Base-by-base conservation (phyloP, 1,140 invertebrate species). In the Sminthurinus signatus region DNA sequence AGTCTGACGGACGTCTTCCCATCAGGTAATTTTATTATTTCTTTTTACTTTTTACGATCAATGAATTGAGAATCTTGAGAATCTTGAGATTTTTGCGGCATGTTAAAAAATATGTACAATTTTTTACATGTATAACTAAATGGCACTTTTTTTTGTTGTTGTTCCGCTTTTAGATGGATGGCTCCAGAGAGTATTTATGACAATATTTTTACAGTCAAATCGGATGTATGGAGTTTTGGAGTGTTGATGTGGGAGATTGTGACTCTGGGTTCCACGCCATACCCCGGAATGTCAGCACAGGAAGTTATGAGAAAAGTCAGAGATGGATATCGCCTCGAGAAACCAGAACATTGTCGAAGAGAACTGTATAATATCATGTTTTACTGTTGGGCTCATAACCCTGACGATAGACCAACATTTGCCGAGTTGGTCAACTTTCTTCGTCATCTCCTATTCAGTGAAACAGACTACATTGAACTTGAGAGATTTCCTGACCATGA, bases 361-460 rank as follows among this genome's bases (percentile, higher is more conserved):
- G 90, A 94, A 73, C 80, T 94, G 1, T 94, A 93, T 76, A 93
- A 93, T 71, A 91, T 93, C 44, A 93, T 93, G 90, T 93, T 88
- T 74, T 93, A 93, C 73, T 93, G 91, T 73, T 94, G 91, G 91
- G 88, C 90, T 62, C 85, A 88, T 27, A 85, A 91, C 73, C 82
- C 88, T 1, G 82, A 83, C 15, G 81, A 86, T 39, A 76, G 91
- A 58, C 91, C 91, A 0, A 82, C 84, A 10, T 93, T 93, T 74
- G 78, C 79, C 1, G 90, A 94, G 75, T 82, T 91, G 15, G 85
- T 91, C 1, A 78, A 81, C 31, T 81, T 91, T 70, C 78, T 93
- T 2, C 91, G 93, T 73, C 84, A 86, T 62, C 78, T 96, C 14
- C 75, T 95, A 8, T 83, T 90, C 68, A 88, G 88, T 27, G 91